Percentiles rank a stretch among this genome's conserved stretches.
These are phyloP conservation scores for Paragorgia papillata DNA, from an alignment of 92 coral and sea anemone genomes.

Conservation along the genomic window DNA sequence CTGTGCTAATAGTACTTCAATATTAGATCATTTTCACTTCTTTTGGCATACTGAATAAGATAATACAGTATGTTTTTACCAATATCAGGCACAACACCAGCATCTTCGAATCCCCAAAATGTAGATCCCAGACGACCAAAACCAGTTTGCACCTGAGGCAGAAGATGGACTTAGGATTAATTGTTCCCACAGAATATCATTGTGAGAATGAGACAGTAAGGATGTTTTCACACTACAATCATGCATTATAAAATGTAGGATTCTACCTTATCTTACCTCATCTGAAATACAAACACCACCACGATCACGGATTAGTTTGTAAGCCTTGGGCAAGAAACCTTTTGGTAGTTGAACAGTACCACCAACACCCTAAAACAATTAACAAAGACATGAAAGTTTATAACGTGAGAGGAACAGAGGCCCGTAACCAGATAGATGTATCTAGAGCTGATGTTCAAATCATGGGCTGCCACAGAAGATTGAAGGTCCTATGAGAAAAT, in stretches of 20 bases:
- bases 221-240: too few species aligned
- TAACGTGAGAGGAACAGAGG: background rate
- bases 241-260: too few species aligned
- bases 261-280: conserved; percentile 86
- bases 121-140: conserved; percentile 97
- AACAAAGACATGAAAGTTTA: background rate
- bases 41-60: too few species aligned
- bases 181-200: background rate
- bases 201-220: too few species aligned
- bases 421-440: too few species aligned
- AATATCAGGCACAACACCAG: conserved; percentile 89
- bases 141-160: conserved; percentile 83
- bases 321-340: conserved; percentile 91
- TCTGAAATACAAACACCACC: conserved; percentile 97
- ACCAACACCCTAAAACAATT: conserved; percentile 86
- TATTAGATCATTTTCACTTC: too few species aligned
- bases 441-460: too few species aligned
- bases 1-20: too few species aligned
- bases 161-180: background rate
- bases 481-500: too few species aligned
- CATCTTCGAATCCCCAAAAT: conserved; percentile 93
- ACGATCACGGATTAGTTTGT: conserved; percentile 79
- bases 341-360: conserved; percentile 95
- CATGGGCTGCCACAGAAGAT: too few species aligned
- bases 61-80: too few species aligned